A percentile compares a stretch with the other conserved stretches of the same genome.
These are phyloP conservation scores for Plestiodon gilberti DNA, from an alignment of 2,113 vertebrate species.

Conservation along the genomic window DNA sequence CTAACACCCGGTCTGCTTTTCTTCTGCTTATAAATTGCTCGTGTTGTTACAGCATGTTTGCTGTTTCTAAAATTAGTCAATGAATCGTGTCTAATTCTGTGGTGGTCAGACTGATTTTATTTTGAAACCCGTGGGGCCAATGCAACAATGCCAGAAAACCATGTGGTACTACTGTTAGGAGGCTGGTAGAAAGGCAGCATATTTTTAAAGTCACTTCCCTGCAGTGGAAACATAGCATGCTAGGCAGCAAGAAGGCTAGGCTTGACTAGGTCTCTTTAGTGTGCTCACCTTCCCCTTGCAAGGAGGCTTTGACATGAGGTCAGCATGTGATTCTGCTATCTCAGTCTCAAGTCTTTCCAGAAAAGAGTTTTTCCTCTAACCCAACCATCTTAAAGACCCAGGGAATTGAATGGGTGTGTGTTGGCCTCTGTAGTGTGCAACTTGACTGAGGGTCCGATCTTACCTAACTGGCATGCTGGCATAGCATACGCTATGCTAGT, in stretches of 20 bases:
- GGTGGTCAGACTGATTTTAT: neutral
- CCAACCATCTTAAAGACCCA: too few species aligned
- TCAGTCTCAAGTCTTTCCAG: too few species aligned
- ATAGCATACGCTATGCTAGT: too few species aligned
- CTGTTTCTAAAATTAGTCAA: conserved; percentile 2
- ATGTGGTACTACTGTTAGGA: neutral
- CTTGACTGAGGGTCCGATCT: too few species aligned
- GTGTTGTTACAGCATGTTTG: neutral
- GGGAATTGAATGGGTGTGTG: too few species aligned
- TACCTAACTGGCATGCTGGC: too few species aligned
- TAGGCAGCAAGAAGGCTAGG: neutral
- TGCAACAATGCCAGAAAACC: neutral
- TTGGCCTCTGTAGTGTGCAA: too few species aligned
- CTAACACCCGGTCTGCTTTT: neutral
- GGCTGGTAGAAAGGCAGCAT: neutral
- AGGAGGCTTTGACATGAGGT: too few species aligned
- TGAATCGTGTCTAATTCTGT: neutral
- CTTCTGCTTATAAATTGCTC: neutral
- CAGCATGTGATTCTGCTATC: too few species aligned
- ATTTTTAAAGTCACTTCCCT: neutral
- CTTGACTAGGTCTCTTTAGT: too few species aligned
- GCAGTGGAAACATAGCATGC: neutral
- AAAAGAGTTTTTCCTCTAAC: too few species aligned
- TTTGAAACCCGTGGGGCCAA: neutral
- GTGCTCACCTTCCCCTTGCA: too few species aligned